Evolutionary conservation across 2,797 vertebrate species (phyloP).

Genomic region (Pyrocephalus nanus): DNA sequence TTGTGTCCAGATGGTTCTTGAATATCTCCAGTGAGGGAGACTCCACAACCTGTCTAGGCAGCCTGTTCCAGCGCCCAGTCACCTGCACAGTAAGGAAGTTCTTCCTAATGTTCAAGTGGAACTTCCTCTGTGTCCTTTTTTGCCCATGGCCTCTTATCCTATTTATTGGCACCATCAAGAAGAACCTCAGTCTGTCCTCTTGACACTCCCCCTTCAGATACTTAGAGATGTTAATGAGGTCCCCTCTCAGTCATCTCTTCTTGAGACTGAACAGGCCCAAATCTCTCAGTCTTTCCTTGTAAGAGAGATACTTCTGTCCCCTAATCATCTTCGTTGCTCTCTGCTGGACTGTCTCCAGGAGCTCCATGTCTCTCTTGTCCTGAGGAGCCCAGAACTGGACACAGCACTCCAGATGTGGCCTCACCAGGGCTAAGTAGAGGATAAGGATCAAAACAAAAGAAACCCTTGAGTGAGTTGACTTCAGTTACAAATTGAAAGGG

Average conservation of each 20-base stretch:
- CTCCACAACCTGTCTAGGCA: neutral
- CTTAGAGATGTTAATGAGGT: accelerated
- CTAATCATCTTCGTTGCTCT: neutral
- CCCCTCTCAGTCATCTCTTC: neutral
- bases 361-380: too few relatives aligned
- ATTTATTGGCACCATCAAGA: accelerated
- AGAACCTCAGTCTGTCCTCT: neutral
- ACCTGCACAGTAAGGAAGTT: neutral
- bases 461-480: neutral
- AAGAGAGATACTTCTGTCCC: neutral
- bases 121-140: neutral
- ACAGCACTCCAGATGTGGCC: neutral
- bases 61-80: too few relatives aligned
- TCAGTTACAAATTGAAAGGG: neutral
- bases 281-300: neutral
- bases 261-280: accelerated
- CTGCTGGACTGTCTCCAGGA: neutral
- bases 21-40: neutral
- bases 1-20: neutral
- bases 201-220: neutral
- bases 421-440: neutral
- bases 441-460: neutral
- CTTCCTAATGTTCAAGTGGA: neutral
- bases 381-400: neutral
- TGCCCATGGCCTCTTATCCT: accelerated